Evolutionary conservation across 37 sponge, comb jelly and placozoan genomes (phyloP).

Genomic region (Axinella damicornis): DNA sequence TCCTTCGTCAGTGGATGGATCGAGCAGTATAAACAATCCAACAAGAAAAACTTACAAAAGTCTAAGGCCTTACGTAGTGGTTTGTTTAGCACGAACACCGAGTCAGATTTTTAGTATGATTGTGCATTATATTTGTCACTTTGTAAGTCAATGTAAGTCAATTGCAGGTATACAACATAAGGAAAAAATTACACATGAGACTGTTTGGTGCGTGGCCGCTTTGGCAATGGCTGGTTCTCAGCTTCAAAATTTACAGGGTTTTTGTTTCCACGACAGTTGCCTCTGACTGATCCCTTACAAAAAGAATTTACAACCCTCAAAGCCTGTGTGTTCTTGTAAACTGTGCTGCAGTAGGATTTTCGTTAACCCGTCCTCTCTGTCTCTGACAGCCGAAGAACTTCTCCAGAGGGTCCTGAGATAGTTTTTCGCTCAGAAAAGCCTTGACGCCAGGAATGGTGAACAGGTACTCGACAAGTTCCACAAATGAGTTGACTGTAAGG

Average conservation of each 20-base stretch:
- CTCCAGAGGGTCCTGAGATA: constrained; percentile 33
- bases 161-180: too few relatives aligned
- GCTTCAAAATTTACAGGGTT: not conserved
- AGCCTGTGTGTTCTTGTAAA: constrained; percentile 42
- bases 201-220: not conserved
- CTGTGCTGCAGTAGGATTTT: constrained; percentile 18
- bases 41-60: constrained; percentile 37
- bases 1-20: constrained; percentile 43
- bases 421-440: constrained; percentile 24
- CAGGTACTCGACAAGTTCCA: constrained; percentile 28
- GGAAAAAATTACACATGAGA: too few relatives aligned
- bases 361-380: not conserved
- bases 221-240: not conserved
- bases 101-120: too few relatives aligned
- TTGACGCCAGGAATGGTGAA: constrained; percentile 21
- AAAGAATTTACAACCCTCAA: constrained; percentile 27
- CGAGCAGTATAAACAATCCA: constrained; percentile 46
- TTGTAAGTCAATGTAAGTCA: too few relatives aligned
- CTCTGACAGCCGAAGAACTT: constrained; percentile 9
- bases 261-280: constrained; percentile 10
- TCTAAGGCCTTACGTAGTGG: constrained; percentile 32
- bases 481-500: constrained; percentile 35
- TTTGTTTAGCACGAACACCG: too few relatives aligned
- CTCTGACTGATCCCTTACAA: constrained; percentile 6
- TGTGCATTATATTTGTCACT: too few relatives aligned